A percentile compares a stretch with the other conserved stretches of the same genome.
phyloP scores from a whole-genome alignment of 2,797 vertebrate species.

The Gallirallus australis region DNA sequence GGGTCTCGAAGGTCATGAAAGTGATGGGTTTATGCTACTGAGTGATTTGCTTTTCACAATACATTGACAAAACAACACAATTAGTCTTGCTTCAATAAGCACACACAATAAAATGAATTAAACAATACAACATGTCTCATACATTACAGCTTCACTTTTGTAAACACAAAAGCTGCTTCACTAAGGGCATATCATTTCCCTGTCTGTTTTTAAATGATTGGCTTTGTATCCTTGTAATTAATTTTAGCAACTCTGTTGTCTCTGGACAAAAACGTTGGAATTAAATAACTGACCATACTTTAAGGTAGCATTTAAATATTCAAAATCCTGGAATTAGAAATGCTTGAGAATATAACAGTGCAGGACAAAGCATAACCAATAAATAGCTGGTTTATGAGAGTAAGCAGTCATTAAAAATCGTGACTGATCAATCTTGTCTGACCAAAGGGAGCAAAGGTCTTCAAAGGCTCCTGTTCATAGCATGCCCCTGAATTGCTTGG shows the following conservation, averaged over 20 bases:
- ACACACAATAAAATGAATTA: slow-evolving; percentile 84
- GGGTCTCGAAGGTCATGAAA: slow-evolving; percentile 85
- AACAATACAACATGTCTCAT: slow-evolving; percentile 67
- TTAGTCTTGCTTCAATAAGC: slow-evolving; percentile 90
- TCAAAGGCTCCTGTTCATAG: slow-evolving; percentile 76
- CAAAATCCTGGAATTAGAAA: slow-evolving; percentile 16
- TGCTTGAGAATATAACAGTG: not conserved
- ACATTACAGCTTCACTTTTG: slow-evolving; percentile 61
- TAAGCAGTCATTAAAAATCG: slow-evolving; percentile 79
- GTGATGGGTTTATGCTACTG: slow-evolving; percentile 85
- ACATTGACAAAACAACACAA: slow-evolving; percentile 87
- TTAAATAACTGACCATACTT: slow-evolving; percentile 6
- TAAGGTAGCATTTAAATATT: slow-evolving; percentile 25
- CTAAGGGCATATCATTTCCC: slow-evolving; percentile 38
- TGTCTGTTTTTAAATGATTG: slow-evolving; percentile 43
- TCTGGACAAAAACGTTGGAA: not conserved
- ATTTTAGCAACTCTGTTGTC: slow-evolving; percentile 44
- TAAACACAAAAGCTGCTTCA: slow-evolving; percentile 62
- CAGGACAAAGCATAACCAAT: slow-evolving; percentile 65
- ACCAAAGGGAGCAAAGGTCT: slow-evolving; percentile 81
- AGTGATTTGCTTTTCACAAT: slow-evolving; percentile 85
- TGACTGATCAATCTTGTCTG: slow-evolving; percentile 74
- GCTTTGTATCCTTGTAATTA: slow-evolving; percentile 39
- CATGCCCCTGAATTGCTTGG: slow-evolving; percentile 58
- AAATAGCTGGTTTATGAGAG: slow-evolving; percentile 81